These are phyloP conservation scores for Caiman crocodilus DNA, from an alignment of 2,797 vertebrate species.

Conservation along the genomic window DNA sequence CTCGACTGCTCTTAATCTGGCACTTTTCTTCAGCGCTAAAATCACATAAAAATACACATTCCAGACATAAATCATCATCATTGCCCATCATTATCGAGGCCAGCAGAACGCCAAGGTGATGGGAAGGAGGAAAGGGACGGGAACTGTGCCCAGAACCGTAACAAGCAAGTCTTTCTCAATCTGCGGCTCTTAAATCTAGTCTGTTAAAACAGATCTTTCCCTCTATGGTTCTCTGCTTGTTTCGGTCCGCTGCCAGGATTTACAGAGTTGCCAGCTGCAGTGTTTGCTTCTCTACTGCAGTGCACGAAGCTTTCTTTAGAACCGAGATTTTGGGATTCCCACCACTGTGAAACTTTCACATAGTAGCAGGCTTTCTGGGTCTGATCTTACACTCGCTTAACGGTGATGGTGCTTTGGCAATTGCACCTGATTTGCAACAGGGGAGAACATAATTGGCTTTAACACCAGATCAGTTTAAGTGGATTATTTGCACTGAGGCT, in stretches of 20 bases:
- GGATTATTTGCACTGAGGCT: conserved; percentile 1
- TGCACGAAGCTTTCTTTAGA: background rate
- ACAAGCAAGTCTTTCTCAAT: background rate
- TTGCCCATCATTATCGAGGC: background rate
- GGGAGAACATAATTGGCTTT: background rate
- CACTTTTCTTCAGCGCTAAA: background rate
- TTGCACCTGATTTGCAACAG: background rate
- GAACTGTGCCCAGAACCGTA: background rate
- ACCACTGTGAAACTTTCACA: background rate
- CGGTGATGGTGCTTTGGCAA: background rate
- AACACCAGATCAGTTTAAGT: background rate
- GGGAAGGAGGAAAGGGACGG: background rate
- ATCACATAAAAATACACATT: background rate
- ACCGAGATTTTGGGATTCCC: background rate
- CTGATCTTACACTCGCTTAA: background rate
- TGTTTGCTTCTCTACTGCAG: background rate
- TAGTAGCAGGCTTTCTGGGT: background rate
- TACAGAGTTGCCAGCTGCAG: conserved; percentile 3
- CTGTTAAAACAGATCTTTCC: background rate
- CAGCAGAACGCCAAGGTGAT: background rate
- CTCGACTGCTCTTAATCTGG: background rate
- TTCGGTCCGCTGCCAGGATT: background rate
- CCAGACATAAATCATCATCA: background rate
- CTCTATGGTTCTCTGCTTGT: background rate
- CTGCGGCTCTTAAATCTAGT: background rate